Conservation (phyloP, 2,888 invertebrate genomes). For the Lycocerus yunnanus region DNA sequence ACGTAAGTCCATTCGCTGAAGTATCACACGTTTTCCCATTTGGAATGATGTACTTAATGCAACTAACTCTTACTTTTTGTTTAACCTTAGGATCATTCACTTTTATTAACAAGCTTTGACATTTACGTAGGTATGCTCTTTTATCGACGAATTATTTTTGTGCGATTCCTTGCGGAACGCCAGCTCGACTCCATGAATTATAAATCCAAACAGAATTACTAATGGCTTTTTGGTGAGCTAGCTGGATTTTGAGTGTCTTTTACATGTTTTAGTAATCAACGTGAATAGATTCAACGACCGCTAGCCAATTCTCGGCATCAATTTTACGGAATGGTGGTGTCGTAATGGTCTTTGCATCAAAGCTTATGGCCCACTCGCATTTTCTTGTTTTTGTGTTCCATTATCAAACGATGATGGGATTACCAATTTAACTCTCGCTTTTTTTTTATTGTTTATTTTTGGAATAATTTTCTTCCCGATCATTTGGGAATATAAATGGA, state of each 20-base stretch:
- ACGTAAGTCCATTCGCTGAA: slow-evolving; percentile 6
- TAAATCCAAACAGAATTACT: not conserved
- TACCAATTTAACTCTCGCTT: too few species aligned
- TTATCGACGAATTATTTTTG: not conserved
- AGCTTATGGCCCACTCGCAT: not conserved
- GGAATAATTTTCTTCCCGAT: not conserved
- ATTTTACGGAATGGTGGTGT: not conserved
- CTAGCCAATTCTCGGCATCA: not conserved
- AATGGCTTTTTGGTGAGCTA: not conserved
- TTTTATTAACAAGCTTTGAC: too few species aligned
- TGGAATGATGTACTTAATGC: slow-evolving; percentile 23
- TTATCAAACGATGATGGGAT: too few species aligned
- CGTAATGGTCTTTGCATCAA: not conserved
- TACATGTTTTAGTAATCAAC: not conserved
- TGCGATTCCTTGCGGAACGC: not conserved
- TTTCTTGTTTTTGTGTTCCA: not conserved
- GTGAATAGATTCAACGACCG: not conserved
- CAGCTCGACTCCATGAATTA: not conserved
- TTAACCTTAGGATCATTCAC: not conserved
- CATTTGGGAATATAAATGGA: not conserved
- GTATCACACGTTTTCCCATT: slow-evolving; percentile 24
- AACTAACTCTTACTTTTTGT: not conserved
- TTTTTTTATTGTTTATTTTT: not conserved
- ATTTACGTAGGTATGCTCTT: not conserved
- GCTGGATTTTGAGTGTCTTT: not conserved